These are phyloP conservation scores for Poecile montanus DNA, from an alignment of 2,797 vertebrate species.

Conservation along the genomic window DNA sequence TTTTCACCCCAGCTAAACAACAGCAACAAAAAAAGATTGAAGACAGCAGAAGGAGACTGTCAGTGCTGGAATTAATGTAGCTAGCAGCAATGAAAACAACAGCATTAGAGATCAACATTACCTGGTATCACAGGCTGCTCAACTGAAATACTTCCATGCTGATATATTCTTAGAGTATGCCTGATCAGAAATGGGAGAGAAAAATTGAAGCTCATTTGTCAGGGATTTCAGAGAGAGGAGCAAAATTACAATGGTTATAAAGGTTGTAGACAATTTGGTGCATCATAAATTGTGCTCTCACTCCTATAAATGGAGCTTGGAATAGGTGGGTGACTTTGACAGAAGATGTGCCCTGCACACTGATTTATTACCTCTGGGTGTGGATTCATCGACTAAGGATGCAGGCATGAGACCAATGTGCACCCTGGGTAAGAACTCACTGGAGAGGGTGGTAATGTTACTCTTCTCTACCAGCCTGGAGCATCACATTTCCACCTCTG, in stretches of 20 bases:
- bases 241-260: not conserved
- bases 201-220: not conserved
- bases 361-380: not conserved
- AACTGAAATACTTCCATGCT: not conserved
- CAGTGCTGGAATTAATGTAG: not conserved
- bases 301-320: not conserved
- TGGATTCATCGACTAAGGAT: not conserved
- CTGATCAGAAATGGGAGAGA: not conserved
- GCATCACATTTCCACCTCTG: slow-evolving; percentile 2
- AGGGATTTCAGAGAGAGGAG: not conserved
- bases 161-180: not conserved
- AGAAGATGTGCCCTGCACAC: not conserved
- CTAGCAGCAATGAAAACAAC: not conserved
- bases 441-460: not conserved
- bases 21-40: not conserved
- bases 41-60: not conserved
- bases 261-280: not conserved
- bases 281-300: not conserved
- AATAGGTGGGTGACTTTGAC: not conserved
- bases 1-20: not conserved
- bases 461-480: not conserved
- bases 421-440: not conserved
- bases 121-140: not conserved
- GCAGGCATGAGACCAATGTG: not conserved
- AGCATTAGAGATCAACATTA: not conserved